Evolutionary conservation across 2,797 vertebrate species (phyloP), one percentile per base, ranked within the genome.

Genomic region (Perodicticus potto): DNA sequence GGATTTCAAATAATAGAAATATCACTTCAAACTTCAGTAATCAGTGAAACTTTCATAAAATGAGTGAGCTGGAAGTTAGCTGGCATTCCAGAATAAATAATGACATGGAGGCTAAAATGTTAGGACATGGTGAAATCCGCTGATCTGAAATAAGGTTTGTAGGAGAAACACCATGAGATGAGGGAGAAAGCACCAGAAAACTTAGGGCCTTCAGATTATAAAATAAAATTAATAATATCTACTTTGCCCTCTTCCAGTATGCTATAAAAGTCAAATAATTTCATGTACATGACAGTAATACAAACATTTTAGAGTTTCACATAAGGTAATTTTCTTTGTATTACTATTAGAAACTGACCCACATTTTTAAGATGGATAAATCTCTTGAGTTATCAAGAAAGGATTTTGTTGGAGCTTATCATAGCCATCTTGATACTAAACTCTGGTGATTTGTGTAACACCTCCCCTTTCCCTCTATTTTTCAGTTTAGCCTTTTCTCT

Each of bases 281-380:
- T 72, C 32, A 57, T 11, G 7, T 45, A 57, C 8, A 9, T 57
- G 29, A 65, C 91, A 74, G 14, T 77, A 89, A 76, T 34, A 59
- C 5, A 89, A 57, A 72, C 29, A 25, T 29, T 93, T 86, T 57
- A 69, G 87, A 73, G 45, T 77, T 93, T 84, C 29, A 55, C 84
- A 55, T 19, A 84, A 63, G 12, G 61, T 76, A 55, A 53, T 72
- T 91, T 96, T 94, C n/a, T 59, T 96, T 92, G 84, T 74, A 53
- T 82, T 89, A 76, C 14, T 34, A 14, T 80, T 72, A 72, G 22
- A 74, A 65, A 70, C n/a, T 89, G 27, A 61, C 37, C 70, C 84
- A 80, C n/a, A 65, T 80, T 94, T 85, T 84, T 32, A 91, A 93
- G 59, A 77, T 57, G 17, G 9, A 92, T 91, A 59, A 59, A 94